These are phyloP conservation scores for Melinaea marsaeus DNA, from an alignment of 2,888 invertebrate genomes.

Conservation along the genomic window DNA sequence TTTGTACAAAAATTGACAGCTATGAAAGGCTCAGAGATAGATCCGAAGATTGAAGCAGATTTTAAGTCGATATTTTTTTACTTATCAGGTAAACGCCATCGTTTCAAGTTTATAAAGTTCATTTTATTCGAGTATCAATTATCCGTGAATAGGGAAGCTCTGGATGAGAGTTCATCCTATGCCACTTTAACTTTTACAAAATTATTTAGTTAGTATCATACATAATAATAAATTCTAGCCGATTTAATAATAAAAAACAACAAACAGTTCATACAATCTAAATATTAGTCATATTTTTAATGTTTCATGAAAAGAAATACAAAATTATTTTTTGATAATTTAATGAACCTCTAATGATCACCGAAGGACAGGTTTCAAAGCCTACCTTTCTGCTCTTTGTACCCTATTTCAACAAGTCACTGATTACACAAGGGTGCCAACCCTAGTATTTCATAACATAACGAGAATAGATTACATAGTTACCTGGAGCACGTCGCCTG, in stretches of 20 bases:
- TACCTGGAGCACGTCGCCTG: slow-evolving; percentile 26
- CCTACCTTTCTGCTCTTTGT: no score
- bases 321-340: no score
- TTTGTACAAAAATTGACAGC: slow-evolving; percentile 43
- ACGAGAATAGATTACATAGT: slow-evolving; percentile 27
- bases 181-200: slow-evolving; percentile 29
- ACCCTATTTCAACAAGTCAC: no score
- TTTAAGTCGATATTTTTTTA: slow-evolving; percentile 41
- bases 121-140: slow-evolving; percentile 32
- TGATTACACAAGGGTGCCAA: no score
- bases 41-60: slow-evolving; percentile 40
- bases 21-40: slow-evolving; percentile 40
- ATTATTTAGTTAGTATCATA: slow-evolving; percentile 19
- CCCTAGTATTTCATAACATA: slow-evolving; percentile 29
- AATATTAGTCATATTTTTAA: no score
- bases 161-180: slow-evolving; percentile 21
- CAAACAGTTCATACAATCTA: no score
- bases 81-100: slow-evolving; percentile 37
- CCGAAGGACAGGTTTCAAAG: no score
- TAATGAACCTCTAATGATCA: no score
- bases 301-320: no score
- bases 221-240: slow-evolving; percentile 1
- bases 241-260: no score
- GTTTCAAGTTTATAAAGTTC: slow-evolving; percentile 33
- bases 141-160: slow-evolving; percentile 26